phyloP scores from a whole-genome alignment of 2,888 invertebrate species.

The Harpalus rufipes region DNA sequence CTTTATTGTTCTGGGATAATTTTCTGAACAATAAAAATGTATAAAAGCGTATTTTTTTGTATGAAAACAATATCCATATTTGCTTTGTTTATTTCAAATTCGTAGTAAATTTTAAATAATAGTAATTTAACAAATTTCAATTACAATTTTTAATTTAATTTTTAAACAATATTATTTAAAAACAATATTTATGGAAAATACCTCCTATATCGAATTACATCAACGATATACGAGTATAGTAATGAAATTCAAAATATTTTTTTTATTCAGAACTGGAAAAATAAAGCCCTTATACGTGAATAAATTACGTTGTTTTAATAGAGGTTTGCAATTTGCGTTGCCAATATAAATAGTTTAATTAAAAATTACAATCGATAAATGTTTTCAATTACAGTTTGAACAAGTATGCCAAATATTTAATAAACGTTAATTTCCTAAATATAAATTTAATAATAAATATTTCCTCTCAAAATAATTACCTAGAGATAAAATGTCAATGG shows the following conservation, averaged over 20 bases:
- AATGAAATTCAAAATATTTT: not conserved
- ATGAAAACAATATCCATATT: no score
- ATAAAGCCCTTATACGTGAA: constrained; percentile 8
- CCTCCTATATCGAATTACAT: not conserved
- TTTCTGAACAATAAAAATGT: no score
- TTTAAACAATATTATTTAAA: not conserved
- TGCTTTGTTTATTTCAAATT: no score
- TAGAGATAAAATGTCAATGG: not conserved
- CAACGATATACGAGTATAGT: not conserved
- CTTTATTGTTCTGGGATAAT: no score
- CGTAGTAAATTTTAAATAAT: no score
- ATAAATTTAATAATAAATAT: constrained; percentile 22
- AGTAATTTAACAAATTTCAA: no score
- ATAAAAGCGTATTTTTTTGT: no score
- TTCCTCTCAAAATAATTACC: not conserved
- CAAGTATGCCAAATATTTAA: constrained; percentile 34
- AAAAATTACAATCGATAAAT: constrained; percentile 33
- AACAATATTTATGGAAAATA: not conserved
- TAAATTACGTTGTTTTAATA: not conserved
- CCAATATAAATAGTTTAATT: constrained; percentile 31
- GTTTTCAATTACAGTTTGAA: constrained; percentile 8
- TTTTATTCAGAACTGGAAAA: constrained; percentile 12
- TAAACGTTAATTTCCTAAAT: constrained; percentile 46
- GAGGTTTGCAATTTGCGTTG: not conserved
- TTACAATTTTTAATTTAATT: no score